These are phyloP conservation scores for Timema podura DNA, from an alignment of 2,888 invertebrate species.

Conservation along the genomic window DNA sequence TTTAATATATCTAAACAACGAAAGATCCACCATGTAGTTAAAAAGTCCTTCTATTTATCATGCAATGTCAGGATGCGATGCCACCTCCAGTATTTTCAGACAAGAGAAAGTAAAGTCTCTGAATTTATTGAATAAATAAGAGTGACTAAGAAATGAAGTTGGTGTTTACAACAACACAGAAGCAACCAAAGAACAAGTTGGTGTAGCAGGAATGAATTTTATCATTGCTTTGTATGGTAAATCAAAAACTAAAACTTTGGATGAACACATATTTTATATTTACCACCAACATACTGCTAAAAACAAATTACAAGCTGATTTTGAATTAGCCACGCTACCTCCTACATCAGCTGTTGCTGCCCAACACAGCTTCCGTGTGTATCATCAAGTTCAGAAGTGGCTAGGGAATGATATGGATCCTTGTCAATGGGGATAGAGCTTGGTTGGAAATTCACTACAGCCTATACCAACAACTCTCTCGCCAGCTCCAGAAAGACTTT, in stretches of 20 bases:
- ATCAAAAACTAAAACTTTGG: not conserved
- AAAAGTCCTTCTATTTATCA: too few relatives aligned
- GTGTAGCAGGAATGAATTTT: constrained; percentile 6
- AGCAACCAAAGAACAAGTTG: not conserved
- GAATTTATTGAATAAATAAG: not conserved
- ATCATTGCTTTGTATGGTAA: constrained; percentile 11
- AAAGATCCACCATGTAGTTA: not conserved
- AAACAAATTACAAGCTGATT: constrained; percentile 2
- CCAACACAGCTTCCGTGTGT: not conserved
- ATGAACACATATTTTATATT: not conserved
- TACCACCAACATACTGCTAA: not conserved
- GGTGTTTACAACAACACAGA: not conserved
- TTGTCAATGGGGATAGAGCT: constrained; percentile 10
- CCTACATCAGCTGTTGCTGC: not conserved
- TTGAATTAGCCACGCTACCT: constrained; percentile 13
- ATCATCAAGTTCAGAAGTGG: constrained; percentile 4
- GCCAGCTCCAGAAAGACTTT: not conserved
- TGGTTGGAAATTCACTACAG: not conserved
- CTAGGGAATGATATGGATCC: constrained; percentile 5
- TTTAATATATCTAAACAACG: constrained; percentile 2
- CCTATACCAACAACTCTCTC: not conserved
- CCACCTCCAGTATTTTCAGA: not conserved
- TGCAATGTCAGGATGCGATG: not conserved
- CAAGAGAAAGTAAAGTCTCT: not conserved
- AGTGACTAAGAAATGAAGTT: not conserved